Evolutionary conservation across 2,113 vertebrate genomes (phyloP), one percentile per base, ranked within the genome.

Genomic region (Myotis davidii): DNA sequence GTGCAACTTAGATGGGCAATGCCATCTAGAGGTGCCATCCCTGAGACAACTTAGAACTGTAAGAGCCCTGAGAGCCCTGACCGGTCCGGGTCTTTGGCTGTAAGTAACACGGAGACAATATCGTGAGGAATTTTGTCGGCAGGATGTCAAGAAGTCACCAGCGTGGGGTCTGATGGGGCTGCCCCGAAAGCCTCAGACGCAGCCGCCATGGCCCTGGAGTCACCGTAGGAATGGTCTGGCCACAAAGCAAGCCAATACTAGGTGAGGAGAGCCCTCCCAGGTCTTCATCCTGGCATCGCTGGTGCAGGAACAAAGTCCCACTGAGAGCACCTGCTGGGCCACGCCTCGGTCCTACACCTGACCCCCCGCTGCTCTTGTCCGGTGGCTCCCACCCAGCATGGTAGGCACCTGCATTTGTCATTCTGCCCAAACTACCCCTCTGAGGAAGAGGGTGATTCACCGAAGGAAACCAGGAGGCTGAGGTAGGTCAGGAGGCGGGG

Each of bases 231-330:
- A 20, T 14, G 48, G 4, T 14, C 25, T 29, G 73, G 65, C 32
- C 39, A 18, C 0, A 0, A 50, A n/a, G 25, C 29, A 27, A 73
- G 61, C 34, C 73, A 74, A 6, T 20, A 6, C 16, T 3, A 0
- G 32, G 50, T 2, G 18, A 70, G 50, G 17, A 16, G 42, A 10
- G 12, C 3, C n/a, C 13, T 0, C 27, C 64, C 39, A 0, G 2
- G 16, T 45, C 86, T 52, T 34, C 45, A 48, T 37, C 13, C 9
- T 42, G 29, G 25, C 0, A 23, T 50, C 70, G 2, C 5, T 13
- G 42, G 34, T 52, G 42, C 50, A 5, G 10, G 69, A 65, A 14
- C 50, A 20, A 9, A 50, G 23, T 42, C 67, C 25, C 42, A 0
- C 1, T 1, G 54, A 52, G 42, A 20, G 39, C 72, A 6, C 48